Base-by-base conservation (phyloP, 2,113 vertebrate genomes). In the Halcyon malimbica region DNA sequence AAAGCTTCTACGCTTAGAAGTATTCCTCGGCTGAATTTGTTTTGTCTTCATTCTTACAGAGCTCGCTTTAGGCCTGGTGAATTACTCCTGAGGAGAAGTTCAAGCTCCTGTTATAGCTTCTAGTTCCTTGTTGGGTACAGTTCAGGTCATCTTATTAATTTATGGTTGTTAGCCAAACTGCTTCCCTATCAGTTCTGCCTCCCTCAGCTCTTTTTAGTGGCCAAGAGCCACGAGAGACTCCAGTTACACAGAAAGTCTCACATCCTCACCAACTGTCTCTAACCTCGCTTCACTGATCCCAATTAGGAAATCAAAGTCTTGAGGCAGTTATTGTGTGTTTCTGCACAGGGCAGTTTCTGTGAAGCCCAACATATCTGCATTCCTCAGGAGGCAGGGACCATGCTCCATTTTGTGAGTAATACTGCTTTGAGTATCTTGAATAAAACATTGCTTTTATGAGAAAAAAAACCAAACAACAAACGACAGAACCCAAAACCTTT, bases 251-350 rank as follows among this genome's bases (percentile, higher is more conserved):
- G 17, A 0, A 3, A 82, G 50, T 48, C 69, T 59, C 5, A 4
- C 24, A 60, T 21, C 54, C 69, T 51, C 46, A 28, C 14, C 1
- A 1, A 21, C 39, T 2, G 2, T 35, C 46, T 33, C 65, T 41
- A 10, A 31, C n/a, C 56, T 70, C 16, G 33, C 12, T 59, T 57
- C 3, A 1, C 50, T 29, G 33, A 48, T 21, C 25, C n/a, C 35
- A 10, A 14, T 1, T 1, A 15, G 44, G n/a, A 71, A 69, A 83
- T 25, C 24, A 2, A 81, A 75, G 53, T 53, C 31, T 24, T 0
- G 1, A 53, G 78, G 26, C 4, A 4, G n/a, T 4, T 23, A 24
- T 28, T 23, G 51, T 0, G 0, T 31, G 35, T 57, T 84, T 37
- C 3, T 4, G 60, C 37, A n/a, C 0, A 1, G 19, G 54, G 35